Evolutionary conservation across 1,140 invertebrate genomes (phyloP), one percentile per base, ranked within the genome.

Genomic region (Rhyacophila brunnea): DNA sequence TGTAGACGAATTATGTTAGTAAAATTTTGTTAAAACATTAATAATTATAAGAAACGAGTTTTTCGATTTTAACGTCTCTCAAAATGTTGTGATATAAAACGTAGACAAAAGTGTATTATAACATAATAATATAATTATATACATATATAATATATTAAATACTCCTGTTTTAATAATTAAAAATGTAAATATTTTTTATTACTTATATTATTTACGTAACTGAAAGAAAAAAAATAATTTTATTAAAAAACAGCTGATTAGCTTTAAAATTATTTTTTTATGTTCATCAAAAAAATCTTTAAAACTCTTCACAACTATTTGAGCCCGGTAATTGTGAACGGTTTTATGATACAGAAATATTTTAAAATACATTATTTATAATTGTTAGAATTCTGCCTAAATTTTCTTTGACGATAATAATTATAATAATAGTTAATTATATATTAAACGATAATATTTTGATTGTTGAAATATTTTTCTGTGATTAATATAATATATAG

Each of bases 251-350:
- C 38, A 28, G n/a, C 19, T 6, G 9, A 2, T 19, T 19, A 1
- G 4, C 23, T 28, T 28, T 34, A 32, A 32, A 32, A 6, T 15
- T 48, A 32, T 46, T 19, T 4, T 19, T 48, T 48, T 32, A 32
- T 32, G 32, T 19, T 32, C 5, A 5, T 20, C 32, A 15, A n/a
- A 32, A 15, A 14, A 15, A 6, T 34, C 32, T 32, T 42, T 44
- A 47, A 64, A 57, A 51, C 38, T 57, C 48, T 23, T 60, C 49
- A 53, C 54, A 60, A 64, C 57, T 60, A 51, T 60, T 58, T 36
- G 62, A 64, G 62, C 62, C 62, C 62, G 53, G 48, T 60, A 64
- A 60, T 64, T 64, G 58, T 60, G 58, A 60, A 53, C 10, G 48
- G 43, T 57, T 57, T 60, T 49, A 59, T 28, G 23, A 28, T 28